Evolutionary conservation across 30 jellyfish, hydroid and myxozoan species (phyloP).

Genomic region (Hydractinia echinata): DNA sequence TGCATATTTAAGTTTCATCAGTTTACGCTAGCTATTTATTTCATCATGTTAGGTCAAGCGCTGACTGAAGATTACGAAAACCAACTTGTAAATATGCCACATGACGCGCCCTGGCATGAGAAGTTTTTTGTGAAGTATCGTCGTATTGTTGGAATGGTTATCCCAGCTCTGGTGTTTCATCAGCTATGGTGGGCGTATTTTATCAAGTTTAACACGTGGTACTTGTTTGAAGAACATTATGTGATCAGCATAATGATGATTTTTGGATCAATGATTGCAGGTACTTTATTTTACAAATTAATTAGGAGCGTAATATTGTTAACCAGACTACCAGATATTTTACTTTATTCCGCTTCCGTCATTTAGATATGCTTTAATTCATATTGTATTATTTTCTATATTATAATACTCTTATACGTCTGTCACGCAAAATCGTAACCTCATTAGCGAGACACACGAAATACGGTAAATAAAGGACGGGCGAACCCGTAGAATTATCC

Average conservation of each 20-base stretch:
- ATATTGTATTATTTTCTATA: too few species aligned
- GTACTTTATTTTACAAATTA: background rate
- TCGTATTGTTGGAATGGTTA: background rate
- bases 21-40: too few species aligned
- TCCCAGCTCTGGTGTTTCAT: constrained; percentile 9
- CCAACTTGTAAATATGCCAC: background rate
- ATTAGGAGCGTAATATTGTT: too few species aligned
- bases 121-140: background rate
- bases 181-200: constrained; percentile 16
- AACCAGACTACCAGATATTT: too few species aligned
- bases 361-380: too few species aligned
- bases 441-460: too few species aligned
- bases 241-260: constrained; percentile 4
- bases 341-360: too few species aligned
- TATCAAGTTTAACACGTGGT: constrained; percentile 4
- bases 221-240: background rate
- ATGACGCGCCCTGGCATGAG: constrained; percentile 10
- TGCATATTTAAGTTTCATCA: too few species aligned
- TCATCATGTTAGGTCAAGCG: background rate
- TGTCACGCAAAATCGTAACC: too few species aligned
- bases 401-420: too few species aligned
- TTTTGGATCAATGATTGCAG: constrained; percentile 20
- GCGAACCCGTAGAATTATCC: too few species aligned
- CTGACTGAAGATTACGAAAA: background rate
- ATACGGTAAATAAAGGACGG: too few species aligned